Evolutionary conservation across 2,113 vertebrate species (phyloP), one percentile per base, ranked within the genome.

Genomic region (Phylloscopus trochilus): DNA sequence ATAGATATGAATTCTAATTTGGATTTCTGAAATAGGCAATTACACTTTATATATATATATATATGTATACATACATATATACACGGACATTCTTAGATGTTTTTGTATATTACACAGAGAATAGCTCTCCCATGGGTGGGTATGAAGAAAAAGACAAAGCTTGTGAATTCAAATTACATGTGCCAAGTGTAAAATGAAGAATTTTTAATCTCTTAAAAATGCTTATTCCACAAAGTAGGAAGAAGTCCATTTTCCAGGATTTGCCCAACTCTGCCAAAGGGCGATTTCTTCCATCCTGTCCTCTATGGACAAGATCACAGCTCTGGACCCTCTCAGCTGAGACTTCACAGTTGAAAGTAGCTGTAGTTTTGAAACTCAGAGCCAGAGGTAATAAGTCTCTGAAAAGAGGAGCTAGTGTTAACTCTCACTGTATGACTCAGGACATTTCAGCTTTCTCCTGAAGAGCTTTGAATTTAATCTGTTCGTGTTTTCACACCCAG

Each of bases 401-500:
- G 70, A 75, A 90, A 88, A 77, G 35, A 93, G 11, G 14, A 92
- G 15, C 24, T 49, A 18, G 35, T 80, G 63, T 52, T 78, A 87
- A 2, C 33, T 85, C 51, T 69, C 75, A 44, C 7, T 73, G 49
- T 53, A 85, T 95, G 89, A 95, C 81, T 92, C 53, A 68, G 78
- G 87, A 91, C 64, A 81, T 87, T 89, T 83, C 60, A 52, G 27
- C 35, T 97, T 93, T 92, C 77, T 93, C 27, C 76, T 59, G 27
- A 74, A 89, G 47, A 93, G 44, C 15, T 70, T 83, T 90, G 37
- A 37, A 62, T 83, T 91, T 91, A 86, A 89, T 87, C 31, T 81
- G 28, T 46, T 89, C 20, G 1, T 69, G 68, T 78, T 93, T 94
- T 93, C 47, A 55, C 64, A 63, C 33, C 52, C 68, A 8, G 60